Percentiles rank a stretch among this genome's conserved stretches.
phyloP scores from a whole-genome alignment of 2,113 vertebrate species.

The Cottus gobio region DNA sequence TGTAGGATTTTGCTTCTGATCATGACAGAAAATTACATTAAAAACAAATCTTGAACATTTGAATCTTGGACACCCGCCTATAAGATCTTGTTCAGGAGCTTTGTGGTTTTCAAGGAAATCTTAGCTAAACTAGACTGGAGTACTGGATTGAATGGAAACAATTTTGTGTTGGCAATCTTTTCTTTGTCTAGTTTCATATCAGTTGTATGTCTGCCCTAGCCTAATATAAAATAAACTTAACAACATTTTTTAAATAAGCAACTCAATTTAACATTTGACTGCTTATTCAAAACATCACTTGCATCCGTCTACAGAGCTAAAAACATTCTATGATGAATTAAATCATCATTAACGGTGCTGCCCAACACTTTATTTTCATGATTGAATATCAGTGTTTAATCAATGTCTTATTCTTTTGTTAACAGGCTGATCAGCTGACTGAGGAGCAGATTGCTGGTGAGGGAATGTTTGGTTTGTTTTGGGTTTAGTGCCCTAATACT shows the following conservation, averaged over 20 bases:
- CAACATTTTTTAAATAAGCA: no score
- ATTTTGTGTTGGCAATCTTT: background rate
- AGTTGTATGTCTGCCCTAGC: background rate
- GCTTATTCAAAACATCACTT: background rate
- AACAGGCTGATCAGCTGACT: constrained; percentile 92
- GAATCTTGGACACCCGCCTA: background rate
- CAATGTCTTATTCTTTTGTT: constrained; percentile 41
- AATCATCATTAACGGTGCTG: background rate
- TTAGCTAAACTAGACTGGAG: background rate
- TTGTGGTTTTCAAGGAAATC: background rate
- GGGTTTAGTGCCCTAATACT: constrained; percentile 12
- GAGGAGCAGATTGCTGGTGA: constrained; percentile 94
- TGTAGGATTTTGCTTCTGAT: background rate
- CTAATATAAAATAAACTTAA: background rate
- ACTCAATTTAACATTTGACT: no score
- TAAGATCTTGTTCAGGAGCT: background rate
- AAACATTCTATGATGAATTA: background rate
- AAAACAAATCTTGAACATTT: background rate
- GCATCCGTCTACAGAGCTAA: background rate
- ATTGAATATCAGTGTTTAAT: constrained; percentile 1
- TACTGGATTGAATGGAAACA: background rate
- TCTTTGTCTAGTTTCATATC: background rate
- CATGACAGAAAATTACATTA: background rate
- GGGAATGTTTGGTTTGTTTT: constrained; percentile 56
- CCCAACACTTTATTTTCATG: background rate